Percentiles rank a stretch among this genome's conserved stretches.
Conservation (phyloP, 1,140 invertebrate species). For the Megalopta genalis region DNA sequence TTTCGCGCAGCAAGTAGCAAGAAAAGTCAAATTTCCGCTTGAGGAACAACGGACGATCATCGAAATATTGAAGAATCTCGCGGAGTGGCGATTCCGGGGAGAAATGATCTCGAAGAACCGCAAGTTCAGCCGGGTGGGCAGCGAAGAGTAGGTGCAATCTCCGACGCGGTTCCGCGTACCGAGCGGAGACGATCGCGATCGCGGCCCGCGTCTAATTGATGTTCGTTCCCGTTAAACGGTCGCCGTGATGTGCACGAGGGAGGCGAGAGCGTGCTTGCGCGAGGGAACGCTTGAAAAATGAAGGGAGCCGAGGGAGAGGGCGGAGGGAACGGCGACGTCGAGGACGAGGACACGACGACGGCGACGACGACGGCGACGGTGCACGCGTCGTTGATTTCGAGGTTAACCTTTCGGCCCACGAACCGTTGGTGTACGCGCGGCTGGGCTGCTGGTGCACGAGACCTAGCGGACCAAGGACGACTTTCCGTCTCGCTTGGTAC, state of each 20-base stretch:
- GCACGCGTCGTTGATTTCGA: conserved; percentile 59
- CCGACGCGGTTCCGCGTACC: neutral
- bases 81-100: too few relatives aligned
- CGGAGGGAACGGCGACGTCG: neutral
- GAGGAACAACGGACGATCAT: too few relatives aligned
- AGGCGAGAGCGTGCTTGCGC: too few relatives aligned
- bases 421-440: conserved; percentile 20
- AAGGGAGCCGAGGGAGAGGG: conserved; percentile 19
- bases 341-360: neutral
- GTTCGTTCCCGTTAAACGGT: conserved; percentile 50
- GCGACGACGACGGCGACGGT: neutral
- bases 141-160: conserved; percentile 5
- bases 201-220: conserved; percentile 49
- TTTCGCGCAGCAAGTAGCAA: too few relatives aligned
- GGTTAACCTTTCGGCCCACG: conserved; percentile 47
- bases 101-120: neutral
- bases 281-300: conserved; percentile 13
- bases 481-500: conserved; percentile 42
- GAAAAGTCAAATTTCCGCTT: too few relatives aligned
- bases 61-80: too few relatives aligned
- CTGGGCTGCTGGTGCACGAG: conserved; percentile 17
- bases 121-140: neutral
- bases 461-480: conserved; percentile 58
- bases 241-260: neutral
- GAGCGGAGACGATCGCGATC: neutral